A percentile compares a stretch with the other conserved stretches of the same genome.
phyloP scores from a whole-genome alignment of 2,797 vertebrate species.

The Neosalanx taihuensis region DNA sequence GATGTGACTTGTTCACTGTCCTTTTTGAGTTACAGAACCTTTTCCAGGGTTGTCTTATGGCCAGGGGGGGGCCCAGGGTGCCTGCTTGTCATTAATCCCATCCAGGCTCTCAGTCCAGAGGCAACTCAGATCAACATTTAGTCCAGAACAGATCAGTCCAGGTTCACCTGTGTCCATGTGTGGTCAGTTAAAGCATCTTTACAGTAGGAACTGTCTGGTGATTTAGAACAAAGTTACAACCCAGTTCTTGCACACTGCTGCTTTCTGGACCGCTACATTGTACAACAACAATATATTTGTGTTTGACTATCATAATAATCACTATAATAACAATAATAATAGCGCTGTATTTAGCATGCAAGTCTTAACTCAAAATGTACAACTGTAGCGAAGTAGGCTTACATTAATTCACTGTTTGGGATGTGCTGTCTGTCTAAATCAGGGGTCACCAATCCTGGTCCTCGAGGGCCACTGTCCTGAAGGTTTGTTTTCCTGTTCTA shows the following conservation, averaged over 20 bases:
- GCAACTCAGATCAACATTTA: constrained; percentile 1
- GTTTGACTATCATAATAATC: too few relatives aligned
- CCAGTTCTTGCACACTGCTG: not conserved
- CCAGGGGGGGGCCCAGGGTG: constrained; percentile 17
- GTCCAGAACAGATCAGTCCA: not conserved
- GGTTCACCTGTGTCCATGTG: not conserved
- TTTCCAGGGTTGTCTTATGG: constrained; percentile 16
- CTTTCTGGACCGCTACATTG: not conserved
- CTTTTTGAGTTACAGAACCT: not conserved
- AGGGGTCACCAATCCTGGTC: too few relatives aligned
- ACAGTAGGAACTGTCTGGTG: not conserved
- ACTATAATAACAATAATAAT: too few relatives aligned
- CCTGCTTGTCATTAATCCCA: constrained; percentile 12
- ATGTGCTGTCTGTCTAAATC: not conserved
- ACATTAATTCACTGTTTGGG: too few relatives aligned
- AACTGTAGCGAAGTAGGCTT: too few relatives aligned
- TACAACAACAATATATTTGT: not conserved
- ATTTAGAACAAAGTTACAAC: not conserved
- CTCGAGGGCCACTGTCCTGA: too few relatives aligned
- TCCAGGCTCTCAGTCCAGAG: constrained; percentile 7
- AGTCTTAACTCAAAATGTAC: too few relatives aligned
- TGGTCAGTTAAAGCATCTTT: not conserved
- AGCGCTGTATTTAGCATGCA: too few relatives aligned
- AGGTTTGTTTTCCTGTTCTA: too few relatives aligned
- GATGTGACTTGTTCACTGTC: not conserved